These are phyloP conservation scores for Mythimna vitellina DNA, from an alignment of 2,888 invertebrate species.

Conservation along the genomic window DNA sequence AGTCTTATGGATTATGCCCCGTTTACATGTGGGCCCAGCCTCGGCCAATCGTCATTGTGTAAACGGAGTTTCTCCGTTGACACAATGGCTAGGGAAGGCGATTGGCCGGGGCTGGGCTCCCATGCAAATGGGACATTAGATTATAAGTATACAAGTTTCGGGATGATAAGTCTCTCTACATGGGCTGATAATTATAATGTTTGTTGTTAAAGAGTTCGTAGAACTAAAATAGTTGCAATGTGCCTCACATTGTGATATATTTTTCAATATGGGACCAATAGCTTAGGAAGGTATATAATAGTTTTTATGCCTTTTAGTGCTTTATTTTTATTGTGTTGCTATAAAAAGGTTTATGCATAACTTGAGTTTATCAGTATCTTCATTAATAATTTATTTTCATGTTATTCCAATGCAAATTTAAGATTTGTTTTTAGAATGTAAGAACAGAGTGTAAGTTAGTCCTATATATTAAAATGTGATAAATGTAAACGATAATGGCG, in stretches of 20 bases:
- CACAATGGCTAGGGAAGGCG: too few relatives aligned
- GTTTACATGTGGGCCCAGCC: too few relatives aligned
- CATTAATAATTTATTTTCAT: conserved; percentile 47
- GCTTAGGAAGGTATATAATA: conserved; percentile 11
- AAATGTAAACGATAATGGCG: conserved; percentile 50
- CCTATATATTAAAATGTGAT: conserved; percentile 59
- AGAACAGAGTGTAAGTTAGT: conserved; percentile 42
- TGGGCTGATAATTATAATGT: conserved; percentile 22
- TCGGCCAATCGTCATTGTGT: too few relatives aligned
- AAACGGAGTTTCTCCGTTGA: too few relatives aligned
- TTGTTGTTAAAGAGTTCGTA: conserved; percentile 25
- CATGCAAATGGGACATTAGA: too few relatives aligned
- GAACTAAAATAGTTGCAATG: background rate
- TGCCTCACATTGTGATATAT: conserved; percentile 26
- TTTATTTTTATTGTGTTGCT: conserved; percentile 31
- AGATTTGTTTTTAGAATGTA: conserved; percentile 22
- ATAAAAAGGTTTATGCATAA: background rate
- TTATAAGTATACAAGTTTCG: conserved; percentile 33
- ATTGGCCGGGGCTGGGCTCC: too few relatives aligned
- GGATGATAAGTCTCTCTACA: conserved; percentile 37
- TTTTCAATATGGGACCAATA: conserved; percentile 53
- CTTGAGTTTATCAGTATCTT: background rate
- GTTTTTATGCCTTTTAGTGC: conserved; percentile 34
- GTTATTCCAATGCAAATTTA: conserved; percentile 42
- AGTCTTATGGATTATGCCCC: conserved; percentile 6